Base-by-base conservation (phyloP, 2,888 invertebrate species). In the Cordilura impudica region DNA sequence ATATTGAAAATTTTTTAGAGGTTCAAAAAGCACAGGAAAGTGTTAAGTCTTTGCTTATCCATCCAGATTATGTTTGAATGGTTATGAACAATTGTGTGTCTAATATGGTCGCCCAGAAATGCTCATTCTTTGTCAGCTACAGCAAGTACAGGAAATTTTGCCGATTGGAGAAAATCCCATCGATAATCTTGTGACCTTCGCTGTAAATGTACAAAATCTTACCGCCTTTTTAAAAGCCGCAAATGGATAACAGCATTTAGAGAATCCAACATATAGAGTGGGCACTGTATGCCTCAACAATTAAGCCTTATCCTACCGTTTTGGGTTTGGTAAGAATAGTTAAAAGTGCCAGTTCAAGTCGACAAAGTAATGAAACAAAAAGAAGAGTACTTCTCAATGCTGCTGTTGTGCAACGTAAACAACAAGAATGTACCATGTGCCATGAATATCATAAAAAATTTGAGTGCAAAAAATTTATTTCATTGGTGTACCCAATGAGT, bases 81-180 rank as follows among this genome's bases (percentile, higher is more conserved):
- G 66, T 70, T 7, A 70, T 81, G 73, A 77, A 14, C 73, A 74
- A 26, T 51, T 82, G 8, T 51, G 65, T 19, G 60, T 81, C 35
- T 65, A 65, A 10, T 80, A 80, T 63, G 81, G 82, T 18, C 71
- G 77, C 26, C 26, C 26, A n/a, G 26, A 6, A 26, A 26, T 26
- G 26, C 26, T 26, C 26, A 26, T 26, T 26, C 14, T 76, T 80
- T 26, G 26, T 6, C 26, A 26, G 26, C 6, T 26, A 26, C 26
- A 26, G 26, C 26, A 26, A 4, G 26, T 12, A n/a, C n/a, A n/a
- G n/a, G 71, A 71, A 51, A 43, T 78, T 53, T 47, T 31, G 6
- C 16, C 63, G 7, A 70, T 81, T 14, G 16, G 45, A 7, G 81
- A 78, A 26, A 51, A 65, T 16, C 51, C 49, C 10, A 16, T 65